Base-by-base conservation (phyloP, 1,140 invertebrate species). In the Tribolium castaneum region DNA sequence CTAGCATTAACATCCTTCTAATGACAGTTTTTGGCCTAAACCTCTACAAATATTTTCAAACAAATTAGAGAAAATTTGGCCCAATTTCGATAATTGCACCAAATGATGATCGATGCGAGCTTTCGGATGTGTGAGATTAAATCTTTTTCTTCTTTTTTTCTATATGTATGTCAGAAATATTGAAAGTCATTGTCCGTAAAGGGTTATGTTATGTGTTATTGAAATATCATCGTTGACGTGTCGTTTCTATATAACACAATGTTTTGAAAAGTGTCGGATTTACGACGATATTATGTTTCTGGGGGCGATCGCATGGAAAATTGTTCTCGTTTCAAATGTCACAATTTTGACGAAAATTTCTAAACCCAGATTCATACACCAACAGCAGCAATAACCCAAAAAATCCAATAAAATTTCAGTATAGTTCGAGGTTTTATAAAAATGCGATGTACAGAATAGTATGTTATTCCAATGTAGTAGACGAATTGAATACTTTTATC, bases 161-260 rank as follows among this genome's bases (percentile, higher is more conserved):
- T 70, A 6, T 14, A 9, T 16, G 16, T 16, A 25, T 73, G 19
- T 73, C 50, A 52, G 50, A 49, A 52, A 75, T 56, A 34, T 75
- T 75, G 51, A 75, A 75, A 75, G 74, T 75, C 74, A 75, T 75
- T 56, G 51, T 75, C 39, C 51, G 35, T 62, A 75, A 75, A 75
- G 74, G 74, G 74, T 75, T 75, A 59, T 14, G 51, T 35, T 62
- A 59, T 52, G n/a, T 39, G 25, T 6, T 39, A 75, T 73, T 54
- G 71, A 52, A 54, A 56, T 14, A 73, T 54, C 25, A 51, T 56
- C 49, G 52, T 45, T 73, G 71, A 54, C 52, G 71, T 10, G n/a
- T 50, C 39, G 71, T 16, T 73, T 56, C 35, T 66, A 34, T 66
- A 12, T 7, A 50, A 13, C 51, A 75, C 35, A 25, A 74, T 74